Base-by-base conservation (phyloP, 2,113 vertebrate genomes). In the Ondatra zibethicus region DNA sequence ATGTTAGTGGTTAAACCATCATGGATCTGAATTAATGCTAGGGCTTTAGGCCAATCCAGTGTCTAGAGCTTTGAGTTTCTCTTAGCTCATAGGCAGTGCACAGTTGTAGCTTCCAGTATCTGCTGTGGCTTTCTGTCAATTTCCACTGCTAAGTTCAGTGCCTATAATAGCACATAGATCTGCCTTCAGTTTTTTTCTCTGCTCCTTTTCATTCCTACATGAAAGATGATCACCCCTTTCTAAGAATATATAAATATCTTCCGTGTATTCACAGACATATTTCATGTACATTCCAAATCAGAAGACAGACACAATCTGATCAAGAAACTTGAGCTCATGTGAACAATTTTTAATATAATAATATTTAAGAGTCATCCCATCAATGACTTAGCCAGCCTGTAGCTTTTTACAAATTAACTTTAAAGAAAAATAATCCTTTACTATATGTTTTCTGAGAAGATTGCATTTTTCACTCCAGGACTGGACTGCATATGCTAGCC, bases 341-440 rank as follows among this genome's bases (percentile, higher is more conserved):
- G 63, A 84, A 93, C 16, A 78, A 87, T 68, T 93, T 82, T 78
- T n/a, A 92, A 63, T 25, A 88, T 3, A 27, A 55, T 36, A 77
- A 58, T 81, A 86, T 23, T 87, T 75, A 94, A 90, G 14, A 87
- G 47, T 82, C 82, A 93, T 23, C 86, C n/a, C 42, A 89, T 27
- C 31, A 61, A 77, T 19, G 65, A 33, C 11, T 81, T 93, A 61
- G 31, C 21, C 21, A 92, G 61, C 42, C 50, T 82, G 3, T 4
- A 86, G 39, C 4, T 93, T 93, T 94, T 94, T 91, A 91, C 42
- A 85, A 92, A 92, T 81, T 75, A 92, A 68, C 19, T 80, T 94
- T 65, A 47, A 90, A 58, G 61, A 66, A 52, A 93, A 85, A 93
- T 5, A 45, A 86, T 87, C 31, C 45, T 91, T 96, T 45, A 61